Evolutionary conservation across 1,140 invertebrate species (phyloP), one percentile per base, ranked within the genome.

Genomic region (Phymastichus coffea): DNA sequence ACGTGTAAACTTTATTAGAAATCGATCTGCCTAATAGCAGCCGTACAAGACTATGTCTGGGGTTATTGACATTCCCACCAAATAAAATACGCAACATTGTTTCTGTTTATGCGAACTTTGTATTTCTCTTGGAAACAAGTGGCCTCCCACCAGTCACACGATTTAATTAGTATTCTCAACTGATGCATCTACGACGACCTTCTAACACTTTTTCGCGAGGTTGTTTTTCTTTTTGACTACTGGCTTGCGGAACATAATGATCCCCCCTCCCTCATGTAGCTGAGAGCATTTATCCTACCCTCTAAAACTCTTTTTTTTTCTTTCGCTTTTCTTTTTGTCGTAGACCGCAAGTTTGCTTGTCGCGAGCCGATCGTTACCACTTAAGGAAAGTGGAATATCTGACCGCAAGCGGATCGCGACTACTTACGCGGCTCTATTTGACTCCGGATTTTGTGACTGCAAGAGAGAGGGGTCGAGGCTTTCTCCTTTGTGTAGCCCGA

Each of bases 341-440:
- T 1, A 33, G 3, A 22, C 7, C 20, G 7, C 26, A 7, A 30
- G 38, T 43, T 51, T 35, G 38, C 20, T 49, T 7, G 46, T 28
- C 22, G 15, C 17, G 30, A 30, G 28, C 53, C 43, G 57, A 60
- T 54, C 57, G 57, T 54, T 60, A 54, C 35, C 57, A 60, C 57
- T 60, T 60, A 60, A 60, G 57, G 49, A 54, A 60, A 60, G 57
- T 60, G 57, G 57, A 49, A 61, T 56, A 61, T 51, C 59, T 61
- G 59, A 61, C 59, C 59, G 25, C 59, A 61, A 61, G 46, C 59
- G 46, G 59, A 61, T 61, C 46, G 37, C 20, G 26, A 53, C 52
- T 61, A 61, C 59, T 61, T 61, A 51, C 28, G 20, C 9, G 15
- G 19, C 37, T 40, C n/a, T 40, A n/a, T 40, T 17, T 6, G n/a